Base-by-base conservation (phyloP, 2,113 vertebrate genomes). In the Condylura cristata region DNA sequence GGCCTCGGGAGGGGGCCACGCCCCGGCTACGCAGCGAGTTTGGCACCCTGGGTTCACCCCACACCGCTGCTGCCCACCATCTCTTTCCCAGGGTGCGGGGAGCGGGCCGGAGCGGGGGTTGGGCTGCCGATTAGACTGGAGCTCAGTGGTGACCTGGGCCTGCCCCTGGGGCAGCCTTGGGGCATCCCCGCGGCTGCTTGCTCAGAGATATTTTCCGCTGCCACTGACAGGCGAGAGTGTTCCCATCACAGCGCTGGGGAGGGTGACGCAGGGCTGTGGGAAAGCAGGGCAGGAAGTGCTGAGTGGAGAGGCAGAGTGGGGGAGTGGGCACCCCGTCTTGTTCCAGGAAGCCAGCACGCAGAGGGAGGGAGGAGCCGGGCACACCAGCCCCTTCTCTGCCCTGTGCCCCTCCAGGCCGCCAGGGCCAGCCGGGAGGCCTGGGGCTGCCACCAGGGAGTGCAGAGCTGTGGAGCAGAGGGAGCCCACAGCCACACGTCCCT, bases 301-400 rank as follows among this genome's bases (percentile, higher is more conserved):
- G 80, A 58, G 74, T 58, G 34, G 74, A 80, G 90, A 85, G 84
- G 80, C 84, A 30, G 51, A 30, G 72, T 24, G 4, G 63, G 78
- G 74, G 30, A 88, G 95, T 68, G 93, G 94, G 93, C 95, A 94
- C 96, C 94, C 2, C 39, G 93, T 60, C 91, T 75, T 82, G 93
- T 98, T 97, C 97, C 96, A 96, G 98, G 98, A 98, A 98, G 88
- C 63, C 46, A 65, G 95, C 90, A 86, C 44, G 58, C 58, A 18
- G 90, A 51, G 66, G n/a, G 92, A 44, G 91, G 87, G 89, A 60
- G 58, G 86, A 20, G 76, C 28, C 58, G n/a, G n/a, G n/a, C n/a
- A n/a, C n/a, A n/a, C n/a, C n/a, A n/a, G n/a, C n/a, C n/a, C n/a
- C n/a, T n/a, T n/a, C n/a, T n/a, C n/a, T n/a, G n/a, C n/a, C n/a